Conservation (phyloP, 2,113 vertebrate genomes). For the Pedetes capensis region DNA sequence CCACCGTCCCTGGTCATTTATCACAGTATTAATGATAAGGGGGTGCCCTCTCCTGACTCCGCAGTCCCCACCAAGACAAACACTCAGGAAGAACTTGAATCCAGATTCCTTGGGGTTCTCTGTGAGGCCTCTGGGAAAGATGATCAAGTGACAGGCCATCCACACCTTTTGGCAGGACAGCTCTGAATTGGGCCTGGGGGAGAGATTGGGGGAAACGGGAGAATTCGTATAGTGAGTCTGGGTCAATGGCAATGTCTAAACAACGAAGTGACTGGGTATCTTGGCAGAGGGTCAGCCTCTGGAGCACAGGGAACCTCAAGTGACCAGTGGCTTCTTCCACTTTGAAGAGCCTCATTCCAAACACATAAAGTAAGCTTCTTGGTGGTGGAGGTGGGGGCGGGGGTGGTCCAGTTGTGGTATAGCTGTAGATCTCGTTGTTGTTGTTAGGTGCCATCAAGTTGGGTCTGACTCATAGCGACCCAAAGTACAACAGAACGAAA, state of each 20-base stretch:
- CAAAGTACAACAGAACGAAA: too few relatives aligned
- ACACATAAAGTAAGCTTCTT: not conserved
- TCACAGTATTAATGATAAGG: conserved; percentile 74
- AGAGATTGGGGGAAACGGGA: not conserved
- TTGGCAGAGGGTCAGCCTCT: not conserved
- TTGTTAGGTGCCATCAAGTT: too few relatives aligned
- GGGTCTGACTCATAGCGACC: too few relatives aligned
- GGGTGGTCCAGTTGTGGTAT: accelerated
- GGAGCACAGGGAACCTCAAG: not conserved
- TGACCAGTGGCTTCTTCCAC: not conserved
- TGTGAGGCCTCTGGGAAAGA: not conserved
- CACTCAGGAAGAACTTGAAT: not conserved
- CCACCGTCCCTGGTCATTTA: conserved; percentile 70
- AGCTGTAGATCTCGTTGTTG: not conserved
- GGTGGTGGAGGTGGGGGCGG: accelerated
- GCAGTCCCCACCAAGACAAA: conserved; percentile 48
- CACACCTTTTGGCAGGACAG: not conserved
- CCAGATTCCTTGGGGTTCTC: not conserved
- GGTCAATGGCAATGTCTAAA: accelerated
- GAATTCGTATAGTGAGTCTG: not conserved
- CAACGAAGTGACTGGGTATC: not conserved
- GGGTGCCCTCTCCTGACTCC: conserved; percentile 67
- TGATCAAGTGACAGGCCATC: not conserved
- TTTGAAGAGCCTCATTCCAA: not conserved
- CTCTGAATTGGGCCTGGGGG: not conserved